phyloP scores from a whole-genome alignment of 2,113 vertebrate species.

The Sturnus vulgaris region DNA sequence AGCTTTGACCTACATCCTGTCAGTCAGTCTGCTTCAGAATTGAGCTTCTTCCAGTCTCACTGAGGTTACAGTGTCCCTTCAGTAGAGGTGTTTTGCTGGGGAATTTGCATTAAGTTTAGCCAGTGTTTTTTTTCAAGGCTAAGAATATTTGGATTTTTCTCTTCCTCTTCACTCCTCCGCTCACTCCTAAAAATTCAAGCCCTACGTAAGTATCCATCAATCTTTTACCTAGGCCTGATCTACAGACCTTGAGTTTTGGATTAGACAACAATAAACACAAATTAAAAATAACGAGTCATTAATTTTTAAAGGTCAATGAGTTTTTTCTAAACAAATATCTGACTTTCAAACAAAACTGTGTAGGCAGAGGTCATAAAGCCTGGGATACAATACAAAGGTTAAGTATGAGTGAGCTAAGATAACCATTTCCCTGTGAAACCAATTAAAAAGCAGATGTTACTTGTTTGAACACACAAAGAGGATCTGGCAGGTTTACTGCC shows the following conservation, averaged over 20 bases:
- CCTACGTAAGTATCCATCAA: not conserved
- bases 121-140: not conserved
- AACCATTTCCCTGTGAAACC: conserved; percentile 49
- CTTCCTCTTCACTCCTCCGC: not conserved
- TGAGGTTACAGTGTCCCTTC: not conserved
- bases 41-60: not conserved
- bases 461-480: not conserved
- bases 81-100: not conserved
- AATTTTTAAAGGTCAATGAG: not conserved
- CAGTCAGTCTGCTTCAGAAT: not conserved
- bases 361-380: not conserved
- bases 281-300: not conserved
- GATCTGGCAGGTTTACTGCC: not conserved
- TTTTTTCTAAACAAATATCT: not conserved
- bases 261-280: not conserved
- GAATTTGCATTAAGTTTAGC: not conserved
- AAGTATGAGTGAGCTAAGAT: conserved; percentile 1
- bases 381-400: not conserved
- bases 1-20: not conserved
- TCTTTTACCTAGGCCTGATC: not conserved
- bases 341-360: not conserved
- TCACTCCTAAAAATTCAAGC: not conserved
- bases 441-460: conserved; percentile 40
- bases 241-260: not conserved
- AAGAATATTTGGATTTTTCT: not conserved